Percentiles rank a stretch among this genome's conserved stretches.
Conservation (phyloP, 2,888 invertebrate genomes). For the Cerceris rybyensis region DNA sequence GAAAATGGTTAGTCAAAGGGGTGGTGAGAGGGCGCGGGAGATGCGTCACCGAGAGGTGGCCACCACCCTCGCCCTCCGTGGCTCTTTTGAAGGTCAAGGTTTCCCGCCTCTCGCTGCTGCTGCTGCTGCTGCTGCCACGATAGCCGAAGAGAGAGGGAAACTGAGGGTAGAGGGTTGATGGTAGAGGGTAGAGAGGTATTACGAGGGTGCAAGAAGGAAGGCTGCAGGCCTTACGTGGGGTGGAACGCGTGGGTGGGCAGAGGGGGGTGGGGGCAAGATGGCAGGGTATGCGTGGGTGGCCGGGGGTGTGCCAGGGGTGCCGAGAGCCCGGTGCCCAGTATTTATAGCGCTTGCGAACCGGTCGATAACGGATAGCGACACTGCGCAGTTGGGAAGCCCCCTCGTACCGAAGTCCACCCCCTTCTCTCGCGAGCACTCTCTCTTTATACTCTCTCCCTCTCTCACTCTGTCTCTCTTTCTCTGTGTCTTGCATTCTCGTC, state of each 20-base stretch:
- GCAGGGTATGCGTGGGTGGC: slow-evolving; percentile 55
- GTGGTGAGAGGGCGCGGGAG: slow-evolving; percentile 17
- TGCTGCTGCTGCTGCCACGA: no score
- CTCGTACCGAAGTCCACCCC: slow-evolving; percentile 54
- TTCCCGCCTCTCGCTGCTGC: slow-evolving; percentile 62
- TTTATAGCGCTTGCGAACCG: slow-evolving; percentile 78
- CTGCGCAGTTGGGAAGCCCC: slow-evolving; percentile 77
- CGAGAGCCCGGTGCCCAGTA: slow-evolving; percentile 78
- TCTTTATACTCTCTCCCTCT: not conserved
- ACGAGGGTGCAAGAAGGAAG: slow-evolving; percentile 9
- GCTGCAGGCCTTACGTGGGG: slow-evolving; percentile 33
- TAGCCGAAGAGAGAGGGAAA: slow-evolving; percentile 20
- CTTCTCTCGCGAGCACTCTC: slow-evolving; percentile 3
- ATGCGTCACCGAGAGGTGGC: slow-evolving; percentile 53
- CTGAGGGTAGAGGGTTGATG: slow-evolving; percentile 5
- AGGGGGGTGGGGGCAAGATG: slow-evolving; percentile 22
- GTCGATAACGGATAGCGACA: slow-evolving; percentile 79
- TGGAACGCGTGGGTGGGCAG: slow-evolving; percentile 25
- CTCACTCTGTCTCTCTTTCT: slow-evolving; percentile 33
- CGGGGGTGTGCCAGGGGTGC: slow-evolving; percentile 67
- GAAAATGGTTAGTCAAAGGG: slow-evolving; percentile 2
- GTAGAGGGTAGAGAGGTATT: slow-evolving; percentile 35
- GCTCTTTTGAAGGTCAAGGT: slow-evolving; percentile 80
- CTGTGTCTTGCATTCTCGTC: not conserved
- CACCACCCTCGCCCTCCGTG: slow-evolving; percentile 66